A percentile compares a stretch with the other conserved stretches of the same genome.
These are phyloP conservation scores for Pachymerium ferrugineum DNA, from an alignment of 2,888 invertebrate genomes.

Conservation along the genomic window DNA sequence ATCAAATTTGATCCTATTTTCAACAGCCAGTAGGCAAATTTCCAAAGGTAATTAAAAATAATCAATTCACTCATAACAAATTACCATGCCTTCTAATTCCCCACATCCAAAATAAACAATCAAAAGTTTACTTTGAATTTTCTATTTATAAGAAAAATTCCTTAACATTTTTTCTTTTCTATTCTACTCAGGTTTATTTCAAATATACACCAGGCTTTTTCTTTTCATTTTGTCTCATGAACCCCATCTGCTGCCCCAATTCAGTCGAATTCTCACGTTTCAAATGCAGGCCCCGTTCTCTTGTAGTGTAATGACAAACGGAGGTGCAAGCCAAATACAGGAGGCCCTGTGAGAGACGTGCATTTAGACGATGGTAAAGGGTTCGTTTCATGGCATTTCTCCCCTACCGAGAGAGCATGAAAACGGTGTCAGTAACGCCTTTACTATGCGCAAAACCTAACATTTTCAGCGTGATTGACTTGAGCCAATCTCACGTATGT, in stretches of 20 bases:
- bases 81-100: not conserved
- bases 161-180: not conserved
- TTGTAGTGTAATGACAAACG: constrained; percentile 6
- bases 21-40: not conserved
- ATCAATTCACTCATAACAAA: not conserved
- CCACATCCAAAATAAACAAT: too few species aligned
- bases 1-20: constrained; percentile 1
- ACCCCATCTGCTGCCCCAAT: constrained; percentile 8
- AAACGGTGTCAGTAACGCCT: not conserved
- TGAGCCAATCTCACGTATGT: not conserved
- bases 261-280: constrained; percentile 4
- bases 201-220: not conserved
- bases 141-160: not conserved
- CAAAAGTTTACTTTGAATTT: not conserved
- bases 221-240: constrained; percentile 13
- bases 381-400: not conserved
- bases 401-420: constrained; percentile 8
- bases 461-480: constrained; percentile 4
- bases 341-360: too few species aligned
- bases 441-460: not conserved
- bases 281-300: not conserved
- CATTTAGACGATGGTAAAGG: not conserved
- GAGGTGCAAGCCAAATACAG: constrained; percentile 4
- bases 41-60: not conserved
- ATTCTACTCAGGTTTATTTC: not conserved